These are phyloP conservation scores for Acanthosepion lycidas DNA, from an alignment of 2,888 invertebrate species.

Conservation along the genomic window DNA sequence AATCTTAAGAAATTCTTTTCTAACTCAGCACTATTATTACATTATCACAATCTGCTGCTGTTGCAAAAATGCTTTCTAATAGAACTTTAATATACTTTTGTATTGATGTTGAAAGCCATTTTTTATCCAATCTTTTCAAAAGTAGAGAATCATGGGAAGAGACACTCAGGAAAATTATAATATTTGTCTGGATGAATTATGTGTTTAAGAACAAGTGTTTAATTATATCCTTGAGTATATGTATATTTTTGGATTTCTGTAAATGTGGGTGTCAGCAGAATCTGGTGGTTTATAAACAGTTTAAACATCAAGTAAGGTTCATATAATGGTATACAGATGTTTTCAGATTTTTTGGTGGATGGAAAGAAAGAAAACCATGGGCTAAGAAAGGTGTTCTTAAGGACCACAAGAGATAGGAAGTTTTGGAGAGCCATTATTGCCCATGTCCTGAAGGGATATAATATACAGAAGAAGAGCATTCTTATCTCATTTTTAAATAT, in stretches of 20 bases:
- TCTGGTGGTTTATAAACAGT: too few species aligned
- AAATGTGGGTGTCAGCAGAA: too few species aligned
- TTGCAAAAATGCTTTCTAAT: conserved; percentile 2
- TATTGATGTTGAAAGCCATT: not conserved
- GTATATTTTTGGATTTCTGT: not conserved
- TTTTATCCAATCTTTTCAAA: not conserved
- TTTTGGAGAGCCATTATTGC: too few species aligned
- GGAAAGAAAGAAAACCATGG: too few species aligned
- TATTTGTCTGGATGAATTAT: not conserved
- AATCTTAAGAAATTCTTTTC: not conserved
- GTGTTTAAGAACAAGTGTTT: not conserved
- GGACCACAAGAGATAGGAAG: too few species aligned
- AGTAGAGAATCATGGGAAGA: not conserved
- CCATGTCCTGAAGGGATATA: too few species aligned
- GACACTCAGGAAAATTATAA: not conserved
- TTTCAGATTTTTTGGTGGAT: too few species aligned
- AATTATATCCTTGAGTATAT: not conserved
- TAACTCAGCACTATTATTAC: not conserved
- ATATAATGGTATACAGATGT: too few species aligned
- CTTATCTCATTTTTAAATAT: too few species aligned
- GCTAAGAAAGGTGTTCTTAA: too few species aligned
- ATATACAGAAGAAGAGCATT: too few species aligned
- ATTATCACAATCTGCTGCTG: not conserved
- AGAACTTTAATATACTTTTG: conserved; percentile 18
- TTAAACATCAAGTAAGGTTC: too few species aligned